Evolutionary conservation across 2,888 invertebrate species (phyloP).

Genomic region (Alcis repandata): DNA sequence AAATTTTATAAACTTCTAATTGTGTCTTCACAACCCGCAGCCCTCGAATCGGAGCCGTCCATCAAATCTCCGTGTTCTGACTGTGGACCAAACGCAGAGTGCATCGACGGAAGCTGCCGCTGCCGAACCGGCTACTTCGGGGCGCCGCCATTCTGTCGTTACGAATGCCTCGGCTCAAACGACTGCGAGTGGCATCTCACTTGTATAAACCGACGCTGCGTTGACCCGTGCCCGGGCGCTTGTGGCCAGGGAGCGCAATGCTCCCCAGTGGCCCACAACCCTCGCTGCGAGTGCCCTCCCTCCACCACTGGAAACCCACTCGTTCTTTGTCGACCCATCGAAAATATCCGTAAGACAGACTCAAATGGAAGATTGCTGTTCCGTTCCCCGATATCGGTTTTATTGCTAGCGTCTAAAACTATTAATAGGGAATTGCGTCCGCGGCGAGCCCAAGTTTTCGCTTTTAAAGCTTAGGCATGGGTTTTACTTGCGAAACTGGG

Average conservation of each 20-base stretch:
- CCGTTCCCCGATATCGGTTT: conserved; percentile 32
- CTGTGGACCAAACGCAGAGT: conserved; percentile 92
- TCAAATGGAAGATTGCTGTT: conserved; percentile 73
- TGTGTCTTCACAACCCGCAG: conserved; percentile 27
- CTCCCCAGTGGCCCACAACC: conserved; percentile 90
- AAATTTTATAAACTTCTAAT: conserved; percentile 8
- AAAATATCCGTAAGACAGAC: conserved; percentile 80
- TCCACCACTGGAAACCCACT: conserved; percentile 92
- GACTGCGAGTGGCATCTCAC: conserved; percentile 90
- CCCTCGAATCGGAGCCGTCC: conserved; percentile 64
- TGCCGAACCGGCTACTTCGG: conserved; percentile 90
- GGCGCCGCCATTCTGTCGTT: conserved; percentile 91
- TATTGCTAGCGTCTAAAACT: conserved; percentile 41
- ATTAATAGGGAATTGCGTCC: conserved; percentile 49
- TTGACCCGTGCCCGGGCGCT: conserved; percentile 91
- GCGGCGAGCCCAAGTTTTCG: conserved; percentile 70
- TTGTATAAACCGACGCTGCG: conserved; percentile 90
- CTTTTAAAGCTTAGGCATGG: conserved; percentile 86
- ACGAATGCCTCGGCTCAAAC: conserved; percentile 90
- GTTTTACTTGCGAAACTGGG: conserved; percentile 81
- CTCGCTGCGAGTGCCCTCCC: conserved; percentile 89
- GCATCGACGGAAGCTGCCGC: conserved; percentile 89
- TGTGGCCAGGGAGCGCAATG: conserved; percentile 92
- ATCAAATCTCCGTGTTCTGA: conserved; percentile 87
- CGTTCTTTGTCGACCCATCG: conserved; percentile 87